These are phyloP conservation scores for Forbesichthys papilliferus DNA, from an alignment of 2,113 vertebrate genomes.

Conservation along the genomic window DNA sequence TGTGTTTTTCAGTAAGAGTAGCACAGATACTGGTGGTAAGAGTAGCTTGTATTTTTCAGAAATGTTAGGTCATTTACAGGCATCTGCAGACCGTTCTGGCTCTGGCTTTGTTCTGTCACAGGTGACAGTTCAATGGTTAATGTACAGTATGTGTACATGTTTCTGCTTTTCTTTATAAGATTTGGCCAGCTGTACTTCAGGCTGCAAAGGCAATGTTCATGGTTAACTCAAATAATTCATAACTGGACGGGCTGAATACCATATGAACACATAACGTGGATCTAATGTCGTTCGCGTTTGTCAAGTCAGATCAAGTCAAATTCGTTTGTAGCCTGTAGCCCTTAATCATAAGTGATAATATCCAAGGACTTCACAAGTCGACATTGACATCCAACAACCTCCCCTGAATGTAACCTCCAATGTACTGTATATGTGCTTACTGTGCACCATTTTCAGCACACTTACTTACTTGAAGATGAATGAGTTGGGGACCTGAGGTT, in stretches of 20 bases:
- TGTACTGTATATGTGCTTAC: constrained; percentile 1
- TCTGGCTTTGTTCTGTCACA: constrained; percentile 41
- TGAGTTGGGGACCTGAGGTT: constrained; percentile 33
- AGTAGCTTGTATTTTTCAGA: not conserved
- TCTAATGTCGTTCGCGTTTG: not conserved
- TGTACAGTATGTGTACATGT: constrained; percentile 19
- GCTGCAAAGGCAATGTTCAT: constrained; percentile 28
- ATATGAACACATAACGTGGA: constrained; percentile 3
- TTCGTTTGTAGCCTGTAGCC: too few relatives aligned
- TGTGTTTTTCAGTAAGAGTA: too few relatives aligned
- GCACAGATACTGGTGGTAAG: not conserved
- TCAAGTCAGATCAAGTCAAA: too few relatives aligned
- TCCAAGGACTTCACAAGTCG: too few relatives aligned
- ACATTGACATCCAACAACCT: too few relatives aligned
- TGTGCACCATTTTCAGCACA: not conserved
- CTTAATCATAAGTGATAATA: too few relatives aligned
- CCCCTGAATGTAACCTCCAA: too few relatives aligned
- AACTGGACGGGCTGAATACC: constrained; percentile 20
- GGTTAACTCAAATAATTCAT: constrained; percentile 30
- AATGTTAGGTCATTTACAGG: not conserved
- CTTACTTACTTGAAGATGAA: constrained; percentile 11
- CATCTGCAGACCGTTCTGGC: constrained; percentile 16
- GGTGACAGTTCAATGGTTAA: constrained; percentile 48
- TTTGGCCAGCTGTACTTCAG: constrained; percentile 41
- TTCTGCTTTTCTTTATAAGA: constrained; percentile 48